Evolutionary conservation across 2,113 vertebrate genomes (phyloP), one percentile per base, ranked within the genome.

Genomic region (Merops nubicus): DNA sequence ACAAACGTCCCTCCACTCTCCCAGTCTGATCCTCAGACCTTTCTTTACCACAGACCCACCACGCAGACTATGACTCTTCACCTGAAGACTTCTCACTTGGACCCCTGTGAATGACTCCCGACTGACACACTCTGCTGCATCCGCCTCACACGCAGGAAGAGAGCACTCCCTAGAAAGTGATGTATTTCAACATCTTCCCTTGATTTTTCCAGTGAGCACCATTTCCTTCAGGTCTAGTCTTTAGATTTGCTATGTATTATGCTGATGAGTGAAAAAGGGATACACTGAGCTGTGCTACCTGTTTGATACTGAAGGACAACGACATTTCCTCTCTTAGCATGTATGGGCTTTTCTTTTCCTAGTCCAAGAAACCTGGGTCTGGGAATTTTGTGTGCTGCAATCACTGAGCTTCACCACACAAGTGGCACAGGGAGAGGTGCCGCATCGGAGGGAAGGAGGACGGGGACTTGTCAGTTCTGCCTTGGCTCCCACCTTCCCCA

Each of bases 371-470:
- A 8, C 7, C 5, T 1, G 1, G 9, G 13, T 47, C 21, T 1
- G 2, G n/a, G n/a, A 50, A 15, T 28, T 1, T 9, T 18, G 25
- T 0, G 28, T 0, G 12, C 47, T 70, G 74, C 64, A 0, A 1
- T 25, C 1, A 1, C 56, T 7, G 33, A 60, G 33, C 36, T 31
- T 36, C 2, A 4, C 65, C 2, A 0, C 1, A 1, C 53, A 31
- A 53, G 62, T 1, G 5, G 74, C 21, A 15, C 21, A 22, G 38
- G 63, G 33, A 68, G 18, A 47, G 12, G 15, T 8, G 53, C 33
- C 21, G 14, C 3, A 2, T 3, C 29, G 70, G 34, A 40, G 62
- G n/a, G 60, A 5, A 70, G 23, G 18, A 38, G 65, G 38, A 54
- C 0, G 5, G 40, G 10, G 38, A 42, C 38, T 31, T 2, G 4